Base-by-base conservation (phyloP, 2,797 vertebrate genomes). In the Ambastaia sidthimunki region DNA sequence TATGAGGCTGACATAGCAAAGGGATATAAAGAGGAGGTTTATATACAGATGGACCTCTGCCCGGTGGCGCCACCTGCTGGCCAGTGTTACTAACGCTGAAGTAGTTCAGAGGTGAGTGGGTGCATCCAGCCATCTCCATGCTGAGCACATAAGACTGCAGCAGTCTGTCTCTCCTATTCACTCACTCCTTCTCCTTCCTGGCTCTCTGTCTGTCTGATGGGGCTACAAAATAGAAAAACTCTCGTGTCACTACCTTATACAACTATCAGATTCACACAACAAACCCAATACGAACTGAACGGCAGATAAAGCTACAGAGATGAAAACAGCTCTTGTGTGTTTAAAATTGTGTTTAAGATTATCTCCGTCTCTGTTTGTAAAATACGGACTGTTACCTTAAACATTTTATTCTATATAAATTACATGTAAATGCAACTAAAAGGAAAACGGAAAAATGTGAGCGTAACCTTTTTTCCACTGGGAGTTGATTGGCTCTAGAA, bases 61-160 rank as follows among this genome's bases (percentile, higher is more conserved):
- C 71, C 65, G 71, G 63, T 85, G 67, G 71, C 60, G 84, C 90
- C 90, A 86, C 74, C 90, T 86, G 6, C 78, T 89, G 90, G 86
- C 44, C 2, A 71, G 50, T 48, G 52, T 72, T 31, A 0, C 16
- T 41, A 52, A 7, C 50, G 65, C 71, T 52, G 11, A 11, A 71
- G 52, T 12, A 4, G 44, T 41, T 16, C 54, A 5, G 74, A 76
- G 28, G 66, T 47, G 44, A 82, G 75, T 69, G 74, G 84, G 75
- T 69, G 57, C 85, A 76, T 50, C 44, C 23, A 65, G 84, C 85
- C 80, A 92, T 93, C 89, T 78, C 82, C 74, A 92, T 92, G 89
- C 92, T 68, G 83, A 84, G 85, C 91, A 92, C 90, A 92, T 90
- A 87, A 89, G 87, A 91, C 90, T 92, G 92, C 92, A 91, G 91